Evolutionary conservation across 2,113 vertebrate species (phyloP).

Genomic region (Atherinomorus stipes): DNA sequence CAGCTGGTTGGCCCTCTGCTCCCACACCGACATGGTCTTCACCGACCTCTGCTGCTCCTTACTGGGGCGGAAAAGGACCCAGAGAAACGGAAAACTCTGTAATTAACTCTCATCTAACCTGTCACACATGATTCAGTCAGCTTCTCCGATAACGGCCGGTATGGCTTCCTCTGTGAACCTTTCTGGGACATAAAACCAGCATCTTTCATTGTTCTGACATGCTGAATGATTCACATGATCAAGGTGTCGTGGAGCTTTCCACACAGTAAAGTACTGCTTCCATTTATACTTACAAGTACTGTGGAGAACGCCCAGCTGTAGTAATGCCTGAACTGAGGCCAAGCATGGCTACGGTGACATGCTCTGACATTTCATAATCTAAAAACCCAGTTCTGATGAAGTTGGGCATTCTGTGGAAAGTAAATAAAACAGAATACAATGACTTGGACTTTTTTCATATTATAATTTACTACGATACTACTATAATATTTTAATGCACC

Average conservation of each 20-base stretch:
- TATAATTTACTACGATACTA: too few relatives aligned
- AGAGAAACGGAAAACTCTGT: not conserved
- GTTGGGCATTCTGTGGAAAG: too few relatives aligned
- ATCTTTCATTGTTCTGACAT: conserved; percentile 32
- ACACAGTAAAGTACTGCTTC: conserved; percentile 6
- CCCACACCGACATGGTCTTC: conserved; percentile 95
- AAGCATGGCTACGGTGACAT: conserved; percentile 53
- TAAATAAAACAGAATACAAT: too few relatives aligned
- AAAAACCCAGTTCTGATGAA: not conserved
- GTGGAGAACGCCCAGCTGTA: too few relatives aligned
- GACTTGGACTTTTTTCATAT: too few relatives aligned
- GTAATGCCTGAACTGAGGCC: too few relatives aligned
- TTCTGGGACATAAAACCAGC: conserved; percentile 22
- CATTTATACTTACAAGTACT: conserved; percentile 24
- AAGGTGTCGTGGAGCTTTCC: conserved; percentile 46
- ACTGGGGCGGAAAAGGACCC: conserved; percentile 71
- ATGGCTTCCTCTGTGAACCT: conserved; percentile 17
- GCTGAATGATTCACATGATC: conserved; percentile 47
- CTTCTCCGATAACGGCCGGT: conserved; percentile 2
- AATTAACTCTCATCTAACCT: not conserved
- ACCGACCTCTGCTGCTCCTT: conserved; percentile 91
- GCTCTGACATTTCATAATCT: conserved; percentile 43
- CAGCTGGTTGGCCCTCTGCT: conserved; percentile 93
- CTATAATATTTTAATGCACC: too few relatives aligned
- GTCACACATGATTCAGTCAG: not conserved